phyloP scores from a whole-genome alignment of 2,113 vertebrate genomes.

The Pygoscelis antarcticus region DNA sequence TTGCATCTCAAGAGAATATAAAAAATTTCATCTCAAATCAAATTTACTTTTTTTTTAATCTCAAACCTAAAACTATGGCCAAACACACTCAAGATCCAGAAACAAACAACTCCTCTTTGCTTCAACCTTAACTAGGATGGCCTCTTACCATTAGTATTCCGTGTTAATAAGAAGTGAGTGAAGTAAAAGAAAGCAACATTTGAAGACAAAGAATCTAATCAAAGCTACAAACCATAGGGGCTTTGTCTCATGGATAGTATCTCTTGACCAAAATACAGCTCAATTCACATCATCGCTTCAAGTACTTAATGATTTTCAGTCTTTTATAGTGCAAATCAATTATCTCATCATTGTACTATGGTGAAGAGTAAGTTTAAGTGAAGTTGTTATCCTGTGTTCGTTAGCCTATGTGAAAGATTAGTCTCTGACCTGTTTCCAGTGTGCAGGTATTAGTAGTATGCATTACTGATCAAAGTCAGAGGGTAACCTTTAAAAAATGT shows the following conservation, averaged over 20 bases:
- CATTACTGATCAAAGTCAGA: neutral
- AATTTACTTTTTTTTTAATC: neutral
- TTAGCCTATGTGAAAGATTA: neutral
- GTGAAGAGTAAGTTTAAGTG: neutral
- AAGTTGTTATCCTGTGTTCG: neutral
- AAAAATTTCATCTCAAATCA: neutral
- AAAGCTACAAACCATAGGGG: neutral
- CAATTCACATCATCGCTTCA: neutral
- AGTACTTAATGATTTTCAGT: neutral
- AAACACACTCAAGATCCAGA: neutral
- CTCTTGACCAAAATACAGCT: neutral
- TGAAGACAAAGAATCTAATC: neutral
- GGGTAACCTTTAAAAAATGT: neutral
- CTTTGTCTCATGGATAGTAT: neutral
- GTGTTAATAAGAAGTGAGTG: neutral
- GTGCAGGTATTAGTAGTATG: neutral
- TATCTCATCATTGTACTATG: neutral
- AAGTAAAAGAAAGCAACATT: neutral
- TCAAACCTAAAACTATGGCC: neutral
- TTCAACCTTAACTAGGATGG: neutral
- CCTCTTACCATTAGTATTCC: neutral
- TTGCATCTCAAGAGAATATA: neutral
- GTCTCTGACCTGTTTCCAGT: neutral
- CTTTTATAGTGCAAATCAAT: neutral
- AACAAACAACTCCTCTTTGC: neutral